phyloP scores from a whole-genome alignment of 1,140 invertebrate species.

The Caenorhabditis remanei region DNA sequence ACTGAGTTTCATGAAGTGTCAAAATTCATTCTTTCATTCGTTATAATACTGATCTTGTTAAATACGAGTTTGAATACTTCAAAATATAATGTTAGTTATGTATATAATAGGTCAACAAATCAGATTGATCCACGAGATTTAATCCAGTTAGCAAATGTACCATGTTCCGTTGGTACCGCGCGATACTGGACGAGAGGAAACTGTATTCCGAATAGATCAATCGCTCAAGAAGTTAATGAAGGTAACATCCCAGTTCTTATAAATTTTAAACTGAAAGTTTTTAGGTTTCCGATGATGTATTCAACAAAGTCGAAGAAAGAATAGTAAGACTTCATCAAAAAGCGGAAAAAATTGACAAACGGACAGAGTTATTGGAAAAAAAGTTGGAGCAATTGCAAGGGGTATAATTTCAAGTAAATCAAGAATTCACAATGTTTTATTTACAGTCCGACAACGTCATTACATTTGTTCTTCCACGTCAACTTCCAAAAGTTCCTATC shows the following conservation, averaged over 20 bases:
- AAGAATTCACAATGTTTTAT: background rate
- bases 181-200: conserved; percentile 40
- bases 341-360: background rate
- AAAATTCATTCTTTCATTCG: background rate
- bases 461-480: background rate
- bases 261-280: background rate
- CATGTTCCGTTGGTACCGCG: conserved; percentile 44
- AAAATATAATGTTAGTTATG: no score
- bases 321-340: background rate
- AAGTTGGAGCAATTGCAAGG: conserved; percentile 34
- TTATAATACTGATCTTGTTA: no score
- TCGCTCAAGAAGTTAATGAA: background rate
- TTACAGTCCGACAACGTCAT: conserved; percentile 40
- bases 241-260: background rate
- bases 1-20: background rate
- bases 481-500: background rate
- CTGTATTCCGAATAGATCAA: conserved; percentile 17
- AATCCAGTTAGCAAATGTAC: background rate
- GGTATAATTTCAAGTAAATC: background rate
- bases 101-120: no score
- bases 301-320: conserved; percentile 26
- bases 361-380: conserved; percentile 27
- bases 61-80: no score
- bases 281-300: conserved; percentile 57
- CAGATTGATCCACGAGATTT: no score